phyloP scores from a whole-genome alignment of 1,140 invertebrate genomes.

The Drosophila pallidifrons region DNA sequence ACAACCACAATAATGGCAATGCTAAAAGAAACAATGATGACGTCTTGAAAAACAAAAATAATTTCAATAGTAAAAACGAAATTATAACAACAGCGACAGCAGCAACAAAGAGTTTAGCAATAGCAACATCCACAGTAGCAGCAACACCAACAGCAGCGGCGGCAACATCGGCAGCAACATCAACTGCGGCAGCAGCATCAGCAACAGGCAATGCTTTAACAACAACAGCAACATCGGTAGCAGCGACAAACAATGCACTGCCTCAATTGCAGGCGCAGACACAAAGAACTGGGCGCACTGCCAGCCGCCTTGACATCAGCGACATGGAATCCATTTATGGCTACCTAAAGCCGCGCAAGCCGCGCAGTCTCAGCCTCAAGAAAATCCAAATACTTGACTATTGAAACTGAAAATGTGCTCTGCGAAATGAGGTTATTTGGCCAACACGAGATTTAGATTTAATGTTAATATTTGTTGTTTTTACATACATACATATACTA shows the following conservation, averaged over 20 bases:
- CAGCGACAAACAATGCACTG: conserved; percentile 61
- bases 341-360: conserved; percentile 84
- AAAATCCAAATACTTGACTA: conserved; percentile 84
- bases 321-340: conserved; percentile 85
- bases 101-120: conserved; percentile 53
- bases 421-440: conserved; percentile 72
- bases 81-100: conserved; percentile 62
- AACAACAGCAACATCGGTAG: conserved; percentile 48
- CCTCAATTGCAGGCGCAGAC: conserved; percentile 33
- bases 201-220: conserved; percentile 34
- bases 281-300: conserved; percentile 68
- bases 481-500: conserved; percentile 1
- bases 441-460: conserved; percentile 14
- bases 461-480: conserved; percentile 13
- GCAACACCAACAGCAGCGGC: conserved; percentile 35
- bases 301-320: conserved; percentile 83
- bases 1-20: conserved; percentile 29
- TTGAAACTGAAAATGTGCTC: conserved; percentile 63
- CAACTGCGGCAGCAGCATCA: conserved; percentile 39
- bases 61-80: conserved; percentile 74
- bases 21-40: conserved; percentile 77
- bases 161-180: conserved; percentile 37
- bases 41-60: conserved; percentile 72
- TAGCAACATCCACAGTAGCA: conserved; percentile 47
- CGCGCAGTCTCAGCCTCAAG: conserved; percentile 81